phyloP scores from a whole-genome alignment of 2,888 invertebrate species.

The Herminia tarsipennalis region DNA sequence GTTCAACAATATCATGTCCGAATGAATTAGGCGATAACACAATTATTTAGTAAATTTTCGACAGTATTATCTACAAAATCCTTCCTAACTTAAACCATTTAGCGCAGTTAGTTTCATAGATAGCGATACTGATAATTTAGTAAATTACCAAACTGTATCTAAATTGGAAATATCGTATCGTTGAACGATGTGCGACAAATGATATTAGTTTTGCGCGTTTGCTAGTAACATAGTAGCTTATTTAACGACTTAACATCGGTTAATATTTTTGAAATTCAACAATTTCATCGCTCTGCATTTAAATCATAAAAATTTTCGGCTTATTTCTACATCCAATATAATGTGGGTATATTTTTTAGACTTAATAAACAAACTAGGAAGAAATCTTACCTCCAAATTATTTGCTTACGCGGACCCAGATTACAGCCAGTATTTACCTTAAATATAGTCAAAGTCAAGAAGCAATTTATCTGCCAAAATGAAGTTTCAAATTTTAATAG shows the following conservation, averaged over 20 bases:
- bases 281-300: no score
- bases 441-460: constrained; percentile 75
- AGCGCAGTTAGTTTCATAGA: constrained; percentile 31
- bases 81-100: constrained; percentile 36
- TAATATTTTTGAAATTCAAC: no score
- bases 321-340: neutral
- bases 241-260: no score
- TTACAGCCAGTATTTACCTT: constrained; percentile 75
- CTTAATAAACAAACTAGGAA: constrained; percentile 26
- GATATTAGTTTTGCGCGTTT: constrained; percentile 28
- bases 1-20: neutral
- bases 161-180: constrained; percentile 34
- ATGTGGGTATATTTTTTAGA: constrained; percentile 3
- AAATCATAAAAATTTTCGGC: neutral
- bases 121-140: constrained; percentile 36
- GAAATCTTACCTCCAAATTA: constrained; percentile 53
- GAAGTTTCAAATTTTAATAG: constrained; percentile 83
- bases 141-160: constrained; percentile 43
- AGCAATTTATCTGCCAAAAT: constrained; percentile 80
- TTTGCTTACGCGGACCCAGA: constrained; percentile 67
- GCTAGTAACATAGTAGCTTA: no score
- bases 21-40: constrained; percentile 1
- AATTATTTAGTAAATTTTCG: constrained; percentile 12
- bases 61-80: constrained; percentile 25
- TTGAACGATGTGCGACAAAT: constrained; percentile 36